Evolutionary conservation across 1,140 invertebrate genomes (phyloP).

Genomic region (Bombyx mandarina): DNA sequence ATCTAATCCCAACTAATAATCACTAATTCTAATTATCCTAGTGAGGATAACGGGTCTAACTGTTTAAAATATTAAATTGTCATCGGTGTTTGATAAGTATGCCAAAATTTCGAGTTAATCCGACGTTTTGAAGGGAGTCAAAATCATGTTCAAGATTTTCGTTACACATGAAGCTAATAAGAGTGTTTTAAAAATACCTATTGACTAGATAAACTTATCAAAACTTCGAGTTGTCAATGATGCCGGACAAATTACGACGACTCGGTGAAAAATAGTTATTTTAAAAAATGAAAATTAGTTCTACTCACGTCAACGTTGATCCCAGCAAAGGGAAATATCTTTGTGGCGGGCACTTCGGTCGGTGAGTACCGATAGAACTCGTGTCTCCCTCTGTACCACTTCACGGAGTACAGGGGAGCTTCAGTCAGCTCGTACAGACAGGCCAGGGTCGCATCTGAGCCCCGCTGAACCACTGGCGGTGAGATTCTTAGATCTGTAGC

Average conservation of each 20-base stretch:
- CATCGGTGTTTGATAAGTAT: too few species aligned
- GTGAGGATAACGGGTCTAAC: too few species aligned
- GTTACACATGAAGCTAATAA: too few species aligned
- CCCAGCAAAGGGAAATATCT: constrained; percentile 78
- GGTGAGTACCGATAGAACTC: constrained; percentile 82
- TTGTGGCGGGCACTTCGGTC: constrained; percentile 74
- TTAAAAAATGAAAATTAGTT: not conserved
- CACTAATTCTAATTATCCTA: too few species aligned
- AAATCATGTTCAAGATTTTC: too few species aligned
- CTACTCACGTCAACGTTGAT: constrained; percentile 82
- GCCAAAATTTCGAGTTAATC: too few species aligned
- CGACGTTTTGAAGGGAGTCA: too few species aligned
- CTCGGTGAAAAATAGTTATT: not conserved
- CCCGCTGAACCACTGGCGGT: constrained; percentile 58
- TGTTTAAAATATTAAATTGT: too few species aligned
- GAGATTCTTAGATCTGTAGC: constrained; percentile 61
- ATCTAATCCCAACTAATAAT: too few species aligned
- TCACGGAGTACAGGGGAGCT: constrained; percentile 80
- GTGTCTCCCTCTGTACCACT: constrained; percentile 82
- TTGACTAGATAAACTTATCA: too few species aligned
- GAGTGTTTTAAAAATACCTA: too few species aligned
- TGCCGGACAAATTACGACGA: not conserved
- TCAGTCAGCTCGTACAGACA: constrained; percentile 81
- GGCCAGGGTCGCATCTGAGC: constrained; percentile 50
- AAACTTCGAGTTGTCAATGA: too few species aligned